Percentiles rank a stretch among this genome's conserved stretches.
Conservation (phyloP, 2,113 vertebrate genomes). For the Lipophrys pholis region DNA sequence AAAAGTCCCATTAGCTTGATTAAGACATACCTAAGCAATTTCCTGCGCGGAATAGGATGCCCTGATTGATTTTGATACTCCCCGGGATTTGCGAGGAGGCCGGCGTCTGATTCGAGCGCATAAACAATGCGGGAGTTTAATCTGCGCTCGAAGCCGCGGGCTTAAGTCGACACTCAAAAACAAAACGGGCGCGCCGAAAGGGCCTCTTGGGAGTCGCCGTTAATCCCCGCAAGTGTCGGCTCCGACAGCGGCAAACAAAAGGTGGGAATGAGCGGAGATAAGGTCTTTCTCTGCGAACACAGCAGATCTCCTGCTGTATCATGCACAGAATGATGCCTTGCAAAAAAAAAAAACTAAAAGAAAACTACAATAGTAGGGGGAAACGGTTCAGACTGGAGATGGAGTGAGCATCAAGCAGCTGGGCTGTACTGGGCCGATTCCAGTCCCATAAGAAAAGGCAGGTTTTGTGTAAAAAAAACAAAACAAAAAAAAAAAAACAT, state of each 20-base stretch:
- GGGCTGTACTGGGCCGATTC: conserved; percentile 30
- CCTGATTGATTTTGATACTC: conserved; percentile 62
- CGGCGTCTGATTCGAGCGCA: conserved; percentile 48
- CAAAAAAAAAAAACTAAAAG: not conserved
- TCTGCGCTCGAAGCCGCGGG: conserved; percentile 56
- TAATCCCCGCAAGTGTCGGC: conserved; percentile 64
- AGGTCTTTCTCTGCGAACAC: conserved; percentile 26
- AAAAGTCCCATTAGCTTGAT: conserved; percentile 69
- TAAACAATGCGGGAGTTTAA: conserved; percentile 62
- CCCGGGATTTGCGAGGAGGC: conserved; percentile 21
- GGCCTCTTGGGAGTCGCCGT: conserved; percentile 45
- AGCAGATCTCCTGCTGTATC: conserved; percentile 26
- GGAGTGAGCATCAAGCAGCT: conserved; percentile 31
- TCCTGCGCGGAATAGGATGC: conserved; percentile 47
- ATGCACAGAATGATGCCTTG: not conserved
- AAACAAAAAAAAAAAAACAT: conserved; percentile 16
- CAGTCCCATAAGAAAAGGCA: conserved; percentile 20
- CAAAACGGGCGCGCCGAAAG: conserved; percentile 57
- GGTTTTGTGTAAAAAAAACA: conserved; percentile 20
- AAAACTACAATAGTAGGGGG: conserved; percentile 31
- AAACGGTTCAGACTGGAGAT: not conserved
- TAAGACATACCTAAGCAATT: conserved; percentile 74
- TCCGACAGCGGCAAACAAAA: conserved; percentile 41
- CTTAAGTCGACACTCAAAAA: conserved; percentile 56
- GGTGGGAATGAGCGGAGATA: conserved; percentile 43